Conservation (phyloP, 2,888 invertebrate species). For the Germaria angustata region DNA sequence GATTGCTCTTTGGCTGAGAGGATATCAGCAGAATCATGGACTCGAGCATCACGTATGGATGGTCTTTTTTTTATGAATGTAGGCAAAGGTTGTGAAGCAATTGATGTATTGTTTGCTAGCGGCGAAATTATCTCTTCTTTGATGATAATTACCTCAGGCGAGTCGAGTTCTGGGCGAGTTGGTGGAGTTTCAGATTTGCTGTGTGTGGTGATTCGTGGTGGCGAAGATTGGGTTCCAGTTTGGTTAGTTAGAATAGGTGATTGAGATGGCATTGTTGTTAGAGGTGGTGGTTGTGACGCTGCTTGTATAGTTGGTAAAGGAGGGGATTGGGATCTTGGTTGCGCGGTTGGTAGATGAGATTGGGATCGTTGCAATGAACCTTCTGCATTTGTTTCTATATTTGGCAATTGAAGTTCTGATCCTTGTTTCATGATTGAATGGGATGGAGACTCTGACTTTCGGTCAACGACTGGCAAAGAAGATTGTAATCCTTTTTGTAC, state of each 20-base stretch:
- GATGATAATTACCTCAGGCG: neutral
- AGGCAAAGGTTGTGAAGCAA: constrained; percentile 37
- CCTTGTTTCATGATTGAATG: neutral
- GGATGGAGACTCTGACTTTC: neutral
- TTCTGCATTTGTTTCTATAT: neutral
- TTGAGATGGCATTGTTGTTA: constrained; percentile 45
- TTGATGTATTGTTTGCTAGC: neutral
- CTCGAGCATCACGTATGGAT: constrained; percentile 57
- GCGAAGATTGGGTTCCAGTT: constrained; percentile 33
- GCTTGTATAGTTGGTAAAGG: constrained; percentile 41
- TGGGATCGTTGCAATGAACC: neutral
- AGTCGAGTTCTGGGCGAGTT: neutral
- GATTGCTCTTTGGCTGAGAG: constrained; percentile 76
- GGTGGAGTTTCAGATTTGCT: neutral
- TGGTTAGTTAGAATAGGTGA: constrained; percentile 41
- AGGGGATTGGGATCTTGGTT: neutral
- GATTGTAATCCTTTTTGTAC: constrained; percentile 51
- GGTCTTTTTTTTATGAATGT: constrained; percentile 68
- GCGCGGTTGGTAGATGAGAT: constrained; percentile 53
- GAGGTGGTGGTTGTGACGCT: constrained; percentile 32
- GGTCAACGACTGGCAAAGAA: constrained; percentile 18
- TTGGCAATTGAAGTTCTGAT: neutral
- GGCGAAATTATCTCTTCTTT: constrained; percentile 27
- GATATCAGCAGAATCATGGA: constrained; percentile 68
- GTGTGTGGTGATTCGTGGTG: neutral